Conservation (phyloP, 2,113 vertebrate genomes). For the Cynocephalus volans region DNA sequence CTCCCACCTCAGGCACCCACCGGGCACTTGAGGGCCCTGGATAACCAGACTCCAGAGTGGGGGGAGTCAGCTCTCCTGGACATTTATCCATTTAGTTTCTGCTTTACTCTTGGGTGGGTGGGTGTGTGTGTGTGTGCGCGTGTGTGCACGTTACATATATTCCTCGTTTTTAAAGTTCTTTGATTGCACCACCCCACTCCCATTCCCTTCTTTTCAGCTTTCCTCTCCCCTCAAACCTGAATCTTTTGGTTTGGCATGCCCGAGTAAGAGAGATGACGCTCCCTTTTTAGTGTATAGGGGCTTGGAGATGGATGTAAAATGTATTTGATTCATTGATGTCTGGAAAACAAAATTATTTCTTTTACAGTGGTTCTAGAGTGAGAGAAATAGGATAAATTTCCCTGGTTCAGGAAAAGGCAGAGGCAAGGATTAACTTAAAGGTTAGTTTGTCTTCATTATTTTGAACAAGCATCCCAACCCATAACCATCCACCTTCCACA, state of each 20-base stretch:
- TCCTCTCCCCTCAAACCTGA: background rate
- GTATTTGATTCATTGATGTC: background rate
- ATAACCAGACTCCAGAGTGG: too few species aligned
- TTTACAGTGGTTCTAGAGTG: conserved; percentile 38
- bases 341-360: background rate
- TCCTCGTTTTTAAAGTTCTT: background rate
- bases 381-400: background rate
- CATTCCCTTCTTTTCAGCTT: background rate
- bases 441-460: conserved; percentile 56
- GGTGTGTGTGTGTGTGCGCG: too few species aligned
- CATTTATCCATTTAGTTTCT: background rate
- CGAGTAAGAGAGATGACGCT: background rate
- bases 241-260: background rate
- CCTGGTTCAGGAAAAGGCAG: background rate
- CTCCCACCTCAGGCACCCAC: background rate
- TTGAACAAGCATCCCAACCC: background rate
- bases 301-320: background rate
- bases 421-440: background rate
- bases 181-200: background rate
- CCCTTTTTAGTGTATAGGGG: background rate
- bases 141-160: too few species aligned
- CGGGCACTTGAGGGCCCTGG: background rate
- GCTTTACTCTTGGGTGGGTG: too few species aligned
- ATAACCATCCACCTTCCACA: background rate
- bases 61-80: background rate